Percentiles rank a stretch among this genome's conserved stretches.
Conservation (phyloP, 2,888 invertebrate species). For the Oscheius onirici region DNA sequence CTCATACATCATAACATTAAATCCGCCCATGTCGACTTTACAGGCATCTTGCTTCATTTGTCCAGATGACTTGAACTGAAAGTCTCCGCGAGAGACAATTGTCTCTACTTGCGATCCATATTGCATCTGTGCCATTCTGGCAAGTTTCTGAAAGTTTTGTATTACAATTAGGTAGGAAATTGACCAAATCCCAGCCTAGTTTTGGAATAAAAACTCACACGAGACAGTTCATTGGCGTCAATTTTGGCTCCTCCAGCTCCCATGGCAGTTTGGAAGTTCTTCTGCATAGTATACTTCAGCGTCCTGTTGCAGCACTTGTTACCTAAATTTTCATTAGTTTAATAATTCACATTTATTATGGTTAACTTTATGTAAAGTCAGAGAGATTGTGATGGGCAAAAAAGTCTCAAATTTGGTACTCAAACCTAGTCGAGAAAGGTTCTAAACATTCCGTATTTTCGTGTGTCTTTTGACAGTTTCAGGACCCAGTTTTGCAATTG, state of each 20-base stretch:
- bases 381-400: no score
- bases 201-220: no score
- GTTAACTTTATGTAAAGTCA: no score
- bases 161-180: no score
- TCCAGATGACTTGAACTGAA: constrained; percentile 3
- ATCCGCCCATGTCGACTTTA: background rate
- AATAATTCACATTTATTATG: background rate
- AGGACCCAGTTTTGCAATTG: background rate
- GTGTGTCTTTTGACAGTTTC: background rate
- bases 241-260: background rate
- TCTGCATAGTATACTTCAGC: background rate
- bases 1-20: constrained; percentile 1
- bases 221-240: constrained; percentile 5
- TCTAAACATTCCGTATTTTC: background rate
- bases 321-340: background rate
- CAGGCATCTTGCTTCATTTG: background rate
- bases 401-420: no score
- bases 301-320: constrained; percentile 11
- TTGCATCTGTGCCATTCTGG: background rate
- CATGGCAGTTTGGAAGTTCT: background rate
- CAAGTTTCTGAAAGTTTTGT: background rate
- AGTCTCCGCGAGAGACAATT: background rate
- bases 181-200: no score
- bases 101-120: background rate
- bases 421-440: background rate